Conservation (phyloP, 1,140 invertebrate genomes). For the Grapholita molesta region DNA sequence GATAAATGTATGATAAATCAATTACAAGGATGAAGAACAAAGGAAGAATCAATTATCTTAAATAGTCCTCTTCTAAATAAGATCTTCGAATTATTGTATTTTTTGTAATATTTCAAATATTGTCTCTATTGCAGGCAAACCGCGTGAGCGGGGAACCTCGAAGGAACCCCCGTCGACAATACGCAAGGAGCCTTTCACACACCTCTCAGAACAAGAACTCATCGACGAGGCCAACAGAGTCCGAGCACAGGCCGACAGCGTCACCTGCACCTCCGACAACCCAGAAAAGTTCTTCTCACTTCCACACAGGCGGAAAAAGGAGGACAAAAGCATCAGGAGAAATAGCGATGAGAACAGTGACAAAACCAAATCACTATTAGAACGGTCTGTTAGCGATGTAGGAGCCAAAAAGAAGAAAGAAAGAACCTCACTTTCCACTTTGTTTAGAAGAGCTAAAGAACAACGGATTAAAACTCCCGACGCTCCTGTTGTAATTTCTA, state of each 20-base stretch:
- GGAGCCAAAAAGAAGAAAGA: constrained; percentile 67
- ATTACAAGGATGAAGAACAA: neutral
- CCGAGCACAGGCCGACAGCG: constrained; percentile 81
- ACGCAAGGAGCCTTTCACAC: constrained; percentile 82
- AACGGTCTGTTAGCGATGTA: constrained; percentile 78
- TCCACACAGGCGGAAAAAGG: constrained; percentile 76
- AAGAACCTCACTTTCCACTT: constrained; percentile 79
- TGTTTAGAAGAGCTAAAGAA: constrained; percentile 74
- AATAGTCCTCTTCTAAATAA: neutral
- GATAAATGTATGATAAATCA: no score
- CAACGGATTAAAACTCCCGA: constrained; percentile 64
- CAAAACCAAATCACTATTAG: constrained; percentile 51
- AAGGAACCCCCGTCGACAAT: constrained; percentile 71
- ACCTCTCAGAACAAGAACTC: constrained; percentile 82
- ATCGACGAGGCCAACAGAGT: constrained; percentile 85
- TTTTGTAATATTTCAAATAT: neutral
- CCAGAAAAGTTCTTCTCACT: constrained; percentile 82
- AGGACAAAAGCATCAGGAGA: constrained; percentile 62
- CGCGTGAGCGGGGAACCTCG: constrained; percentile 60
- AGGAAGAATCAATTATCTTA: neutral
- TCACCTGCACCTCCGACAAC: constrained; percentile 79
- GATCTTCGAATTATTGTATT: no score
- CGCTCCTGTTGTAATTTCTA: constrained; percentile 62
- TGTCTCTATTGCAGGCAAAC: constrained; percentile 59
- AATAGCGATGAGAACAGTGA: constrained; percentile 63